Evolutionary conservation across 2,113 vertebrate genomes (phyloP), one percentile per base, ranked within the genome.

Genomic region (Anhinga anhinga): DNA sequence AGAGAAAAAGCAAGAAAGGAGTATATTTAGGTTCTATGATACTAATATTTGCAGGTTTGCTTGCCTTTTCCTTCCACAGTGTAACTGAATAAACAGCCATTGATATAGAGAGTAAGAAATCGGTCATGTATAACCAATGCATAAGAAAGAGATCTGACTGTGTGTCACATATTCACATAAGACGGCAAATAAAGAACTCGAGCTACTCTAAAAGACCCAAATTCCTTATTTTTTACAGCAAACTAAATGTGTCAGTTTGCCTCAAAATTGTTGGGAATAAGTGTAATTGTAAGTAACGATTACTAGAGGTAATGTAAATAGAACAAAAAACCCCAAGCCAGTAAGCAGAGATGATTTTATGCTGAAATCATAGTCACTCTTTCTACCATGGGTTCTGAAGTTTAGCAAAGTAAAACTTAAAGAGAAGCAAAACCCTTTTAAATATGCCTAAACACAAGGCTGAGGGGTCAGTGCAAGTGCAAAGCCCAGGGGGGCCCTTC

Each of bases 401-500:
- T 49, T 17, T 7, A 29, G 25, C 40, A 53, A 90, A 82, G 44
- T n/a, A 42, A 74, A 89, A 79, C 23, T 32, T 30, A 14, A 47
- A n/a, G 11, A 63, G 38, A 66, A 56, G 17, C 8, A 73, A 83
- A 77, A 10, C 5, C 25, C 32, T 59, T n/a, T 18, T 30, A 56
- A 91, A 61, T 19, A 18, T 15, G 40, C 34, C 22, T 27, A 53
- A 88, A 56, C 13, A 20, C 15, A 34, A 45, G 29, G 25, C 19
- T 86, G 59, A 66, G n/a, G 9, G 15, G 40, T 27, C 34, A 85
- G 11, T 22, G 12, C 7, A 25, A 91, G 42, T 10, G 16, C 19
- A 40, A 70, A 79, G 22, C 34, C 25, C 4, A 2, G 10, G 26
- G 13, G 4, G 9, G 1, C 0, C 27, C 0, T 55, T 55, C 22